These are phyloP conservation scores for Phymastichus coffea DNA, from an alignment of 1,140 invertebrate species.

Conservation along the genomic window DNA sequence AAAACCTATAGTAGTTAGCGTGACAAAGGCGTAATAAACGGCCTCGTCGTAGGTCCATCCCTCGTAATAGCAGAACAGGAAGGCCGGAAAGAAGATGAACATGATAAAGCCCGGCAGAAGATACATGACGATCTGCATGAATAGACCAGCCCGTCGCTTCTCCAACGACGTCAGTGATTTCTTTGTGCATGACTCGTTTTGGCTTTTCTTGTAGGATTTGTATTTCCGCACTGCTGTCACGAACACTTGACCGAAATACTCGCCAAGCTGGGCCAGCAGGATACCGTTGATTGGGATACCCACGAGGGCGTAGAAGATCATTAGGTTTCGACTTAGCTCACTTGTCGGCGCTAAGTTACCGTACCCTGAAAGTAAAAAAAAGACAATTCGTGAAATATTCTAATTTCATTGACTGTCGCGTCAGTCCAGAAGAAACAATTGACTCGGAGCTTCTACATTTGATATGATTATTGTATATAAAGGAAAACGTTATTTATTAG, in stretches of 20 bases:
- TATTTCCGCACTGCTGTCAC: constrained; percentile 72
- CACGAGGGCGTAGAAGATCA: constrained; percentile 89
- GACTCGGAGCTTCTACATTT: no score
- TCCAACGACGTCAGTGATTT: constrained; percentile 49
- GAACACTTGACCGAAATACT: constrained; percentile 79
- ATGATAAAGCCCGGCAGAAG: constrained; percentile 82
- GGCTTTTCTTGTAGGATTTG: constrained; percentile 70
- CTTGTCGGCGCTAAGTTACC: constrained; percentile 87
- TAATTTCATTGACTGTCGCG: no score
- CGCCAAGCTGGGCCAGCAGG: constrained; percentile 74
- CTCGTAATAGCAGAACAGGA: constrained; percentile 85
- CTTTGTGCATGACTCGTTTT: constrained; percentile 46
- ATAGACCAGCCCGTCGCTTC: constrained; percentile 70
- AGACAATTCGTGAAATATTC: no score
- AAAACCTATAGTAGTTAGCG: constrained; percentile 91
- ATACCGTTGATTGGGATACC: constrained; percentile 96
- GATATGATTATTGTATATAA: no score
- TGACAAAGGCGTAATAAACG: constrained; percentile 90
- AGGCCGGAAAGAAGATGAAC: constrained; percentile 90
- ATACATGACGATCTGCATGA: constrained; percentile 77
- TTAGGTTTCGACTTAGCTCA: constrained; percentile 76
- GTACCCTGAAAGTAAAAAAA: constrained; percentile 78
- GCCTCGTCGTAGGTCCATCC: constrained; percentile 86
- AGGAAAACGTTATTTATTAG: no score
- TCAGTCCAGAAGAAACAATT: no score